Evolutionary conservation across 2,888 invertebrate genomes (phyloP), one percentile per base, ranked within the genome.

Genomic region (Synergus umbraculus): DNA sequence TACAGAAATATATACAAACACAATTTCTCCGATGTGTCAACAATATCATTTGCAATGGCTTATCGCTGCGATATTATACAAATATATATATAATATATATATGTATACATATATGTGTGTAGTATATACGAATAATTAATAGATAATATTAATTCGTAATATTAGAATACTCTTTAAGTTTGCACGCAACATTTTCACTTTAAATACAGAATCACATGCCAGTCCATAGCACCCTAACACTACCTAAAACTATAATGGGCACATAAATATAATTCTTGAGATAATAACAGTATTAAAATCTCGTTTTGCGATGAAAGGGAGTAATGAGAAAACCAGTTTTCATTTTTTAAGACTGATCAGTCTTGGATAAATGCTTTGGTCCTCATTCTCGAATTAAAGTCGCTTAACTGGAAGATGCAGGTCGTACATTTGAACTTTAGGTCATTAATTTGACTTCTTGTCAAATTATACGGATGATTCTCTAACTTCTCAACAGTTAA

Each of bases 181-280:
- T 87, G 86, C 90, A 88, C 89, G 87, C 87, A 87, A 88, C 87
- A 87, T 89, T 91, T 90, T 88, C 91, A 89, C 89, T 88, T 90
- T 88, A 89, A 90, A 90, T 90, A 89, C 87, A 89, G 87, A 88
- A 91, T 91, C 90, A 91, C 90, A 91, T 90, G 85, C 88, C 86
- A 89, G 87, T 88, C 84, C 87, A 88, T 90, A 88, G 87, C 89
- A 89, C 87, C 87, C 86, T 81, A 85, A 54, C n/a, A 44, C 54
- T 67, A 46, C 54, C n/a, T 54, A 73, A 73, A 73, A 73, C 73
- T 54, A 54, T n/a, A 73, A 37, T 73, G 73, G 73, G 54, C 73
- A 73, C 73, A 73, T 73, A 73, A 73, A 73, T 73, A 73, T 73
- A 54, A 73, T 73, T 73, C 73, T 15, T 73, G 46, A 37, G 73